phyloP scores from a whole-genome alignment of 1,140 invertebrate species.

The Bombus confusus region DNA sequence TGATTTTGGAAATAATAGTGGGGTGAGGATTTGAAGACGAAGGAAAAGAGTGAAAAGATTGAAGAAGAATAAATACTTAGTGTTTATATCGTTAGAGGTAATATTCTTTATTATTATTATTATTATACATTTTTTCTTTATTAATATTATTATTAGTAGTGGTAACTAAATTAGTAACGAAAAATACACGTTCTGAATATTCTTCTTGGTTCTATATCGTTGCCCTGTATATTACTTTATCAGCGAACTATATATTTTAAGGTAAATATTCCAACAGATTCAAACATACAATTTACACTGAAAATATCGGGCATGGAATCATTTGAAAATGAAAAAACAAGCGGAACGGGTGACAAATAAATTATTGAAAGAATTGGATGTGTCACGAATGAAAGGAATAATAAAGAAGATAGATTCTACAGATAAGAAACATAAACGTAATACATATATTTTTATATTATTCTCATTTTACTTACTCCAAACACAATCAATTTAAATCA shows the following conservation, averaged over 20 bases:
- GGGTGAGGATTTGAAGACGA: not conserved
- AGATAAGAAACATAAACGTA: not conserved
- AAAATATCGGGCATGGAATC: not conserved
- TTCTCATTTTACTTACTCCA: not conserved
- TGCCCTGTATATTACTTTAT: too few relatives aligned
- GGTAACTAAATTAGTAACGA: not conserved
- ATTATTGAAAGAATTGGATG: not conserved
- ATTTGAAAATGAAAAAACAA: not conserved
- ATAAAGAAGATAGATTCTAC: not conserved
- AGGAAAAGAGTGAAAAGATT: not conserved
- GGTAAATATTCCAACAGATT: too few relatives aligned
- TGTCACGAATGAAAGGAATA: not conserved
- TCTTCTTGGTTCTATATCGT: too few relatives aligned
- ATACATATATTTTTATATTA: not conserved
- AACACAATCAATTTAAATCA: not conserved
- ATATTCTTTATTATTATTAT: too few relatives aligned
- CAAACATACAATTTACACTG: too few relatives aligned
- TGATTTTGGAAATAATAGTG: not conserved
- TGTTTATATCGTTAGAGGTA: too few relatives aligned
- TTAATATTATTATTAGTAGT: too few relatives aligned
- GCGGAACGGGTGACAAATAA: not conserved
- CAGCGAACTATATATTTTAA: too few relatives aligned
- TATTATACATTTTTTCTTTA: too few relatives aligned
- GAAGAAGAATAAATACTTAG: not conserved
- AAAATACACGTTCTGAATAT: too few relatives aligned